These are phyloP conservation scores for Sialia sialis DNA, from an alignment of 2,113 vertebrate species.

Conservation along the genomic window DNA sequence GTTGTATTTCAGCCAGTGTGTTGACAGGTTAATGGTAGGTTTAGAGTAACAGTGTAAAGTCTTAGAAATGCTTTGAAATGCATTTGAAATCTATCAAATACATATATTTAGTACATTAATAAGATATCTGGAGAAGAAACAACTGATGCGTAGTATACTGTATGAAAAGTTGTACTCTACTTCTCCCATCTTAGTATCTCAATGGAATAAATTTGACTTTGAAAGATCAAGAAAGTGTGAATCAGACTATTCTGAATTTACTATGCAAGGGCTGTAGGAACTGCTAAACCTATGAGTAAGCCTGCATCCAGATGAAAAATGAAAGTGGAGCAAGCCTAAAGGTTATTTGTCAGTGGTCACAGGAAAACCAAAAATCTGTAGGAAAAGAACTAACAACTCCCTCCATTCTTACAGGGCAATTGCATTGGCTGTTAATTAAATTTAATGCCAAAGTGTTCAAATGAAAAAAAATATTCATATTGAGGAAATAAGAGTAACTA, in stretches of 20 bases:
- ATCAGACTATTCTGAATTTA: background rate
- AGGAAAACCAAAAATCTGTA: background rate
- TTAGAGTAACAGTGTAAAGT: background rate
- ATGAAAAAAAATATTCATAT: background rate
- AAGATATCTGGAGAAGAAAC: background rate
- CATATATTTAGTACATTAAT: background rate
- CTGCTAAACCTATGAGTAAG: background rate
- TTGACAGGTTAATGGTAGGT: background rate
- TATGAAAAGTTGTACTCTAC: background rate
- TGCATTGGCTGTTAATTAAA: background rate
- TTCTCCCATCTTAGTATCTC: background rate
- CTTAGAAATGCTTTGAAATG: background rate
- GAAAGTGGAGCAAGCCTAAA: background rate
- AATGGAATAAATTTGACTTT: background rate
- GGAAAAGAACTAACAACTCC: background rate
- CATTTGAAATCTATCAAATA: background rate
- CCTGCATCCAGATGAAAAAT: background rate
- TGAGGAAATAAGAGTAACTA: background rate
- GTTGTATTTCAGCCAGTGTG: background rate
- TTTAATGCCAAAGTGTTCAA: background rate
- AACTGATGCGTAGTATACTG: fast-evolving
- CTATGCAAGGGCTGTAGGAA: background rate
- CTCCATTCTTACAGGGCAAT: background rate
- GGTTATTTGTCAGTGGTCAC: background rate
- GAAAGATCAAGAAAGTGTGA: background rate